Percentiles rank a stretch among this genome's conserved stretches.
phyloP scores from a whole-genome alignment of 2,888 invertebrate genomes.

The Trisateles emortualis region DNA sequence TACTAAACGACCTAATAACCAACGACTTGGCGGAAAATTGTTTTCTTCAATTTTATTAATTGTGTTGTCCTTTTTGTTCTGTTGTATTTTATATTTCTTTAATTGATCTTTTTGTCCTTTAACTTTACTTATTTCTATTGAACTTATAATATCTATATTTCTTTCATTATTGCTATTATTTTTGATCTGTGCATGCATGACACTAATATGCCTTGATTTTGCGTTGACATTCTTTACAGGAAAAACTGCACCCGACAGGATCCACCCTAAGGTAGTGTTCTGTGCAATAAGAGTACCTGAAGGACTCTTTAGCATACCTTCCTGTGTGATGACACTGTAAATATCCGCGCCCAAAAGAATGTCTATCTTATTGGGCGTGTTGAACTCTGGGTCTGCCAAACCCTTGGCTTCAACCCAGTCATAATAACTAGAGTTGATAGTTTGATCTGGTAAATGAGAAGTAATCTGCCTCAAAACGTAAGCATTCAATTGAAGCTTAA shows the following conservation, averaged over 20 bases:
- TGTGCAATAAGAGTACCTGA: slow-evolving; percentile 28
- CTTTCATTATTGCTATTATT: slow-evolving; percentile 11
- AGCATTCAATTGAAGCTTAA: too few relatives aligned
- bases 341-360: too few relatives aligned
- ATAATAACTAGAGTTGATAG: too few relatives aligned
- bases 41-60: not conserved
- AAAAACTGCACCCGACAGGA: slow-evolving; percentile 23
- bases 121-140: not conserved
- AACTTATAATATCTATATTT: not conserved
- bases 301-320: too few relatives aligned
- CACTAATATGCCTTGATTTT: not conserved
- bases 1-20: too few relatives aligned
- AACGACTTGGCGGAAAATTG: too few relatives aligned
- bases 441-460: too few relatives aligned
- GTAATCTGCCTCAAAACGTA: too few relatives aligned
- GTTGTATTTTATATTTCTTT: not conserved
- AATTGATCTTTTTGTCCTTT: not conserved
- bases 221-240: not conserved
- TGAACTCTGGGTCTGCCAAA: too few relatives aligned
- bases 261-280: slow-evolving; percentile 36
- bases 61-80: not conserved
- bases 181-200: slow-evolving; percentile 16
- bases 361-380: too few relatives aligned
- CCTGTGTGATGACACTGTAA: too few relatives aligned
- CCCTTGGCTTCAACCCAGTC: too few relatives aligned